Evolutionary conservation across 2,113 vertebrate species (phyloP), one percentile per base, ranked within the genome.

Genomic region (Atlantisia rogersi): DNA sequence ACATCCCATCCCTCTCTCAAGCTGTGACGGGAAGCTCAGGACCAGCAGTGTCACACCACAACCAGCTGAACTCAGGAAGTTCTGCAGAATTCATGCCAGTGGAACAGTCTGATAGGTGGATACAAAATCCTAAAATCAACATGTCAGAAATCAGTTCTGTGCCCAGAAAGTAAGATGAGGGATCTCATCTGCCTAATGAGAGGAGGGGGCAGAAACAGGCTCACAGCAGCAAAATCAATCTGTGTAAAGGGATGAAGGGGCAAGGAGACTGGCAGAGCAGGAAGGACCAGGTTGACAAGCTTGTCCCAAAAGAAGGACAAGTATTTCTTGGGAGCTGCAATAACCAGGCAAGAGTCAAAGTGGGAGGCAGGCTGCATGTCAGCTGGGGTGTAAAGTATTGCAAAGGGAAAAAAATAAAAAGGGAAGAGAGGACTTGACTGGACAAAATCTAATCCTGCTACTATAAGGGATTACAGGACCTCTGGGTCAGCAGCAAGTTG

Each of bases 391-490:
- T 73, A 58, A 93, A 81, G 65, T 44, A 82, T 20, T 75, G 69
- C 42, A 46, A 60, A 88, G n/a, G 44, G 42, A 20, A 56, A 62
- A 60, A 48, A 35, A 70, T 12, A 42, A 67, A 39, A 59, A 35
- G 3, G 19, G 22, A 68, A 94, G 77, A 52, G 32, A 75, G 18
- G 50, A 55, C 44, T 85, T 88, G 37, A 44, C 53, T 40, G 62
- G 75, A 94, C 88, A 92, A 90, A 95, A 60, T 46, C 71, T 95
- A 97, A 97, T 96, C 95, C 95, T 91, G 46, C 83, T 82, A 22
- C 87, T 78, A 19, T 75, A 73, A 88, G 60, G 88, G 95, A 97
- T 97, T 96, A 96, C 15, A 16, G 88, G 90, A 96, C 94, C 94
- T 92, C 68, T 21, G 56, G 97, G 95, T 97, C 96, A 97, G 92